A percentile compares a stretch with the other conserved stretches of the same genome.
These are phyloP conservation scores for Anoura caudifer DNA, from an alignment of 2,113 vertebrate genomes.

Conservation along the genomic window DNA sequence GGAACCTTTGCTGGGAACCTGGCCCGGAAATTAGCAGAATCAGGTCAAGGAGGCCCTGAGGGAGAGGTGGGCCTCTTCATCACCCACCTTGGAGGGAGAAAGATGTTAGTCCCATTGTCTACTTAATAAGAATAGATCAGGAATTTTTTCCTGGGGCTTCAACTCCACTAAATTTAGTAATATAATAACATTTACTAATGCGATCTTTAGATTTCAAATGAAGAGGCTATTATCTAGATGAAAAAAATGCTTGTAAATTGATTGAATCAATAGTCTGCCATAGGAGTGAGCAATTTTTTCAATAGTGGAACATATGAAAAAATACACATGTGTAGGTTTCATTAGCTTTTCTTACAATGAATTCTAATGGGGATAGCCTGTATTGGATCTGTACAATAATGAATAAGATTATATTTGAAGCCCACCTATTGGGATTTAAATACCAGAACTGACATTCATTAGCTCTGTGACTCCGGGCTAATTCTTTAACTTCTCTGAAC, in stretches of 20 bases:
- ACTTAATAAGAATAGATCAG: neutral
- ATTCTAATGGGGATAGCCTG: neutral
- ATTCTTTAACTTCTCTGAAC: neutral
- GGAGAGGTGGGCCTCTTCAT: neutral
- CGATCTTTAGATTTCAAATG: neutral
- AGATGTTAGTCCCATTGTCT: neutral
- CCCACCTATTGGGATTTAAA: neutral
- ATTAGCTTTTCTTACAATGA: neutral
- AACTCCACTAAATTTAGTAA: neutral
- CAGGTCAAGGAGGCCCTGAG: neutral
- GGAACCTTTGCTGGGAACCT: neutral
- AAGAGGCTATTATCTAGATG: neutral
- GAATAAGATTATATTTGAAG: neutral
- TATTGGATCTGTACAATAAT: neutral
- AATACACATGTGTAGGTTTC: neutral
- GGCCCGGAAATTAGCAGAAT: neutral
- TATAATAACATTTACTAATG: neutral
- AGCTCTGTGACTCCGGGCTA: neutral
- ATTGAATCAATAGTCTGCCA: neutral
- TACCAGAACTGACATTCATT: neutral
- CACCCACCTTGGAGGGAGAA: neutral
- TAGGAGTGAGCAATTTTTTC: neutral
- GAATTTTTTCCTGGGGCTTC: neutral
- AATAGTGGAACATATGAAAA: neutral
- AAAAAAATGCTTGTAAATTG: neutral